phyloP scores from a whole-genome alignment of 2,888 invertebrate genomes.

The Adelphocoris suturalis region DNA sequence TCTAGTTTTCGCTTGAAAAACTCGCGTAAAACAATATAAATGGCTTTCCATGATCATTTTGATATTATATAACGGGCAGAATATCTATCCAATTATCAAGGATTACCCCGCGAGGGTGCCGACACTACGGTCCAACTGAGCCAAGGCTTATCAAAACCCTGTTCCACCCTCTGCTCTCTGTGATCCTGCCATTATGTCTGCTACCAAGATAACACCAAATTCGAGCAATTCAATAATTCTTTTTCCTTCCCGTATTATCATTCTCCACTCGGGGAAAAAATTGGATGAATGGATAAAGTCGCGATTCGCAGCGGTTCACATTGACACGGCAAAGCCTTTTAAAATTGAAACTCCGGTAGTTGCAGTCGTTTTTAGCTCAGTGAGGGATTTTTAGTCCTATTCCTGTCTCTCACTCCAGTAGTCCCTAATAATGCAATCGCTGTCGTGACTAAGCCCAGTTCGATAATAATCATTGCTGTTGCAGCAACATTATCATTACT shows the following conservation, averaged over 20 bases:
- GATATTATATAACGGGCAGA: neutral
- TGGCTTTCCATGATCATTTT: neutral
- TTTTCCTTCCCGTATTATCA: neutral
- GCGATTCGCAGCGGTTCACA: conserved; percentile 6
- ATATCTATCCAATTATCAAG: conserved; percentile 58
- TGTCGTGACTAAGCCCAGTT: too few relatives aligned
- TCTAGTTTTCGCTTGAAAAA: neutral
- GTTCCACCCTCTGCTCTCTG: conserved; percentile 14
- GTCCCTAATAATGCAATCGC: too few relatives aligned
- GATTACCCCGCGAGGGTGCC: conserved; percentile 38
- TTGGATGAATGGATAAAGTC: conserved; percentile 7
- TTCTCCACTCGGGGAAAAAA: neutral
- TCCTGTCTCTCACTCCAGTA: too few relatives aligned
- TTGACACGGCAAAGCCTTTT: conserved; percentile 16
- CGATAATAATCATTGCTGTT: too few relatives aligned
- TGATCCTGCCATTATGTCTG: conserved; percentile 48
- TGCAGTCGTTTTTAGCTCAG: neutral
- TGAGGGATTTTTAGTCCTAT: too few relatives aligned
- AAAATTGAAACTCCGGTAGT: neutral
- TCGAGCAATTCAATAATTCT: conserved; percentile 29
- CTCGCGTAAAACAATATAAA: neutral
- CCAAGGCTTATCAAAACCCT: conserved; percentile 34
- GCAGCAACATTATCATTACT: too few relatives aligned
- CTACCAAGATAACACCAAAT: conserved; percentile 8
- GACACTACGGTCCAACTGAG: conserved; percentile 4